Evolutionary conservation across 2,113 vertebrate genomes (phyloP), one percentile per base, ranked within the genome.

Genomic region (Nothoprocta perdicaria): DNA sequence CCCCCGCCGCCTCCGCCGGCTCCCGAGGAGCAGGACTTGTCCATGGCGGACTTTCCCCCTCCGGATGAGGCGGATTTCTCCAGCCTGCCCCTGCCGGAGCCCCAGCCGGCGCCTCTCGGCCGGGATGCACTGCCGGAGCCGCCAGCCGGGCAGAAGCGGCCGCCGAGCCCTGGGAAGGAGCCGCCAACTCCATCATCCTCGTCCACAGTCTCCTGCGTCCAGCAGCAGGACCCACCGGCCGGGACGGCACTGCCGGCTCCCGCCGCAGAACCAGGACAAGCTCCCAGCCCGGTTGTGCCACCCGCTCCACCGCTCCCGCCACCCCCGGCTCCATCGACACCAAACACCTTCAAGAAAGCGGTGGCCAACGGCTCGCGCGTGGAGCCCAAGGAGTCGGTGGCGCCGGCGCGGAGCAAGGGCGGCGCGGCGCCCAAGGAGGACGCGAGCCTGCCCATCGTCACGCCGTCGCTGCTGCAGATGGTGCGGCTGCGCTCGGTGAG

Each of bases 381-480:
- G n/a, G n/a, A n/a, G n/a, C n/a, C n/a, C n/a, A 99, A 98, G 94
- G 98, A 99, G 84, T 88, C 94, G 1, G 95, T n/a, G n/a, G n/a
- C n/a, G n/a, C n/a, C 81, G 29, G 91, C 91, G 1, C 94, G 97
- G 43, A 97, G 97, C 93, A 99, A 98, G 96, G 97, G 97, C 71
- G 38, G 82, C 41, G 96, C 98, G 0, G 86, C 84, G 87, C 95
- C 98, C 81, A 98, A 98, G 96, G 99, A 99, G 83, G 99, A 99
- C 5, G 98, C 98, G 10, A 98, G 98, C 86, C 97, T 98, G 68
- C 99, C 99, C 57, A 98, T 99, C 15, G 99, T 99, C 84, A 99
- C 99, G 0, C 98, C 99, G 5, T 99, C 99, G 1, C 96, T 99
- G 84, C 98, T 99, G 94, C 99, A 99, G 96, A 99, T 99, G 99